Evolutionary conservation across 2,797 vertebrate genomes (phyloP).

Genomic region (Lacerta viridis): DNA sequence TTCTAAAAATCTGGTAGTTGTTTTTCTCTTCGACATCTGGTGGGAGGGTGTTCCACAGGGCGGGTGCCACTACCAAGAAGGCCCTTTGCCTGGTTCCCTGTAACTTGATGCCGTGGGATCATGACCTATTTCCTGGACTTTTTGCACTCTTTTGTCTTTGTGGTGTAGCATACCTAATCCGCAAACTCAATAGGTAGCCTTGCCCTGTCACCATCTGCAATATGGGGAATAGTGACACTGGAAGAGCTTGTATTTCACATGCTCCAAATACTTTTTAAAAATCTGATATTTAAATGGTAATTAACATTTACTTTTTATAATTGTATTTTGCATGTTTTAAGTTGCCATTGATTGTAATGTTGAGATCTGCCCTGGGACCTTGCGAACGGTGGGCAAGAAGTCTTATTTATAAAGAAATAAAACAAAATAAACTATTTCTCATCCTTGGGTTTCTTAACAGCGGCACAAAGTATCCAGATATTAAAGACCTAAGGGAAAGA

Average conservation of each 20-base stretch:
- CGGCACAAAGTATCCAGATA: slow-evolving; percentile 70
- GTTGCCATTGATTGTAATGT: no score
- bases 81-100: no score
- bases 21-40: no score
- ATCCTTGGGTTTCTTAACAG: slow-evolving; percentile 67
- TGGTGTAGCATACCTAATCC: neutral
- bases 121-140: neutral
- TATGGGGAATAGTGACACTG: neutral
- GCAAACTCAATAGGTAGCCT: neutral
- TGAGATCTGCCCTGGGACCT: no score
- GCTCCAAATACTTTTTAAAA: neutral
- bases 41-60: no score
- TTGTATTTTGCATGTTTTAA: no score
- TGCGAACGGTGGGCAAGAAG: no score
- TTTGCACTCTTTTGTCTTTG: neutral
- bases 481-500: slow-evolving; percentile 78
- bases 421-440: neutral
- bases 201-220: neutral
- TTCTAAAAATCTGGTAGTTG: no score
- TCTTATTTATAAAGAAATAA: no score
- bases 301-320: no score
- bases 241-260: neutral
- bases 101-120: neutral
- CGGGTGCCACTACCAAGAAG: no score
- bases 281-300: neutral